Percentiles rank a stretch among this genome's conserved stretches.
Evolutionary conservation across 1,140 invertebrate genomes (phyloP).

Genomic region (Neodiprion fabricii): DNA sequence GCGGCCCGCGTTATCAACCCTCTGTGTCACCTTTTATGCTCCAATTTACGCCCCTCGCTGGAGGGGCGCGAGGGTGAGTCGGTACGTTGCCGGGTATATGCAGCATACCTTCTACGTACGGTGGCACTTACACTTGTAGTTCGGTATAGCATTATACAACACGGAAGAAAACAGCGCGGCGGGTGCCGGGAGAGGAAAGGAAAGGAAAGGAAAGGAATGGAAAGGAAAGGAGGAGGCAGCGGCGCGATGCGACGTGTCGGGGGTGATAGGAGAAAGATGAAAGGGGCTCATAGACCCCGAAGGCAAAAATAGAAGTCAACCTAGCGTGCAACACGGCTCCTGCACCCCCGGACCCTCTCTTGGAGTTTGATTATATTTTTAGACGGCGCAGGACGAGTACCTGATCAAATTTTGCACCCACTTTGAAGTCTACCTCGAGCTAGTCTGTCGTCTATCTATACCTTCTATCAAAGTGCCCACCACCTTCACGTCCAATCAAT

Average conservation of each 20-base stretch:
- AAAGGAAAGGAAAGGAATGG: background rate
- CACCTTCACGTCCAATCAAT: background rate
- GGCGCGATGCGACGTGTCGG: background rate
- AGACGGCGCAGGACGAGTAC: background rate
- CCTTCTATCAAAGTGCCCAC: background rate
- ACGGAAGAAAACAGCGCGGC: conserved; percentile 14
- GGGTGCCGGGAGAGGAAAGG: background rate
- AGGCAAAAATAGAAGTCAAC: conserved; percentile 30
- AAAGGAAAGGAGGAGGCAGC: background rate
- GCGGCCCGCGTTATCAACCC: conserved; percentile 41
- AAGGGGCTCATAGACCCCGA: conserved; percentile 27
- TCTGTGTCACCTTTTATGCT: conserved; percentile 45
- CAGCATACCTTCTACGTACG: no score
- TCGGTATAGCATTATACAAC: background rate
- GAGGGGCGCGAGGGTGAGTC: conserved; percentile 16
- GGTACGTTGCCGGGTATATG: background rate
- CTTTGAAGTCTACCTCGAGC: background rate
- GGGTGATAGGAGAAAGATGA: conserved; percentile 38
- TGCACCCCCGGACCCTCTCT: background rate
- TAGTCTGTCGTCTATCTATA: background rate
- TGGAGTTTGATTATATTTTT: conserved; percentile 11
- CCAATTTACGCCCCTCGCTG: conserved; percentile 42
- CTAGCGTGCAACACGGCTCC: background rate
- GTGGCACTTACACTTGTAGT: no score
- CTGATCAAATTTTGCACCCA: conserved; percentile 10